Base-by-base conservation (phyloP, 2,888 invertebrate genomes). In the Cyclophora albipunctata region DNA sequence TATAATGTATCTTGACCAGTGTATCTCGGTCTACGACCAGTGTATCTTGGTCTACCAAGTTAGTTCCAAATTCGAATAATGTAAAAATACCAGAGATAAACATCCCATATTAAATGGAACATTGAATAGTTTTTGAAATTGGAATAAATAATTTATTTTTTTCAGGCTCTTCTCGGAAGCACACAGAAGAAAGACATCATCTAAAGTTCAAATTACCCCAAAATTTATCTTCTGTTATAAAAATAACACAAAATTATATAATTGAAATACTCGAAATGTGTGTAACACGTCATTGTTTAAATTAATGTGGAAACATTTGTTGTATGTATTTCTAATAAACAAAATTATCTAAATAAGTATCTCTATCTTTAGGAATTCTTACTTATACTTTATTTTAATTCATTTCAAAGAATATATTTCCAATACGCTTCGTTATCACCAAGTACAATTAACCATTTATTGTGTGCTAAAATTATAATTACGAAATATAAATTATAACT, bases 401-500 rank as follows among this genome's bases (percentile, higher is more conserved):
- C 57, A 64, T 69, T 71, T 71, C 72, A 78, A 81, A 73, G 73
- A 75, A 74, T 67, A 64, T 70, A 63, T 75, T 73, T 72, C 64
- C 67, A 69, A 73, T 81, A 82, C 81, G 81, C 84, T 84, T 84
- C 73, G 76, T 77, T 76, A 73, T 84, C 81, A 83, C 81, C 82
- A 82, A 84, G 85, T 85, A 84, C 82, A 83, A 84, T 81, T 78
- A 81, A 83, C 75, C 71, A 75, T 72, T 69, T 64, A 64, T 63
- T 67, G 69, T 71, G 68, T 73, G 71, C 69, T 66, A 63, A 68
- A 60, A 66, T 67, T 66, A 66, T 65, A 70, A 67, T 67, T 66
- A 67, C 52, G 58, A 70, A 66, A 65, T 76, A 76, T 76, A 76
- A 72, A 78, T 77, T 79, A 80, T 78, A 82, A 81, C 72, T 69